Evolutionary conservation across 2,797 vertebrate genomes (phyloP).

Genomic region (Adrianichthys oophorus): DNA sequence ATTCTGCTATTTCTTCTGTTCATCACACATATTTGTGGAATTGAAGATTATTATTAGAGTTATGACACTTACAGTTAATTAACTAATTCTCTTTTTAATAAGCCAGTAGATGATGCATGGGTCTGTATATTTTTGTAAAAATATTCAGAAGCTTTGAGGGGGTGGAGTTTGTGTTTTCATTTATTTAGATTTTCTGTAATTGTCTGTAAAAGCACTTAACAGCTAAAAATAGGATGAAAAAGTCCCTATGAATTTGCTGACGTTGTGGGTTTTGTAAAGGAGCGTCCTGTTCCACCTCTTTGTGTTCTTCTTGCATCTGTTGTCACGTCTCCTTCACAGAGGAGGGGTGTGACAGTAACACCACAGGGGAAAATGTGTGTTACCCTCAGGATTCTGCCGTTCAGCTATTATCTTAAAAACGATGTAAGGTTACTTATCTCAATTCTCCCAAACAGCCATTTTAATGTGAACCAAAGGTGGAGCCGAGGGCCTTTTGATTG

Average conservation of each 20-base stretch:
- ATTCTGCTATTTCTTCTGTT: constrained; percentile 6
- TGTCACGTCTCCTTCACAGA: constrained; percentile 17
- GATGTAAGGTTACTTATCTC: constrained; percentile 8
- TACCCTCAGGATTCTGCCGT: constrained; percentile 9
- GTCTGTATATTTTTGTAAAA: constrained; percentile 13
- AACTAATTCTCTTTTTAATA: not conserved
- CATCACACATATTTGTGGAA: not conserved
- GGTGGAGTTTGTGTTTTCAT: not conserved
- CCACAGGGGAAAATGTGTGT: constrained; percentile 5
- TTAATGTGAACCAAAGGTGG: constrained; percentile 6
- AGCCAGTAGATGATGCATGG: constrained; percentile 3
- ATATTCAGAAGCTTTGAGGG: not conserved
- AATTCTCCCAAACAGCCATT: not conserved
- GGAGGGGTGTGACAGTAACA: constrained; percentile 6
- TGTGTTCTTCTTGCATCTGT: not conserved
- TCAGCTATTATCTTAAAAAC: constrained; percentile 6
- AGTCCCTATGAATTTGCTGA: not conserved
- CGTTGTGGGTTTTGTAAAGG: constrained; percentile 11
- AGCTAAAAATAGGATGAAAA: constrained; percentile 7
- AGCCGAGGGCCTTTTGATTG: constrained; percentile 6
- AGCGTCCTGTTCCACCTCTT: not conserved
- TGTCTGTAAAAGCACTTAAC: constrained; percentile 35
- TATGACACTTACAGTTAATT: not conserved
- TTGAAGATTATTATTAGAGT: not conserved
- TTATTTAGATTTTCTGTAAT: constrained; percentile 26